Base-by-base conservation (phyloP, 2,797 vertebrate genomes). In the Acanthurus tractus region DNA sequence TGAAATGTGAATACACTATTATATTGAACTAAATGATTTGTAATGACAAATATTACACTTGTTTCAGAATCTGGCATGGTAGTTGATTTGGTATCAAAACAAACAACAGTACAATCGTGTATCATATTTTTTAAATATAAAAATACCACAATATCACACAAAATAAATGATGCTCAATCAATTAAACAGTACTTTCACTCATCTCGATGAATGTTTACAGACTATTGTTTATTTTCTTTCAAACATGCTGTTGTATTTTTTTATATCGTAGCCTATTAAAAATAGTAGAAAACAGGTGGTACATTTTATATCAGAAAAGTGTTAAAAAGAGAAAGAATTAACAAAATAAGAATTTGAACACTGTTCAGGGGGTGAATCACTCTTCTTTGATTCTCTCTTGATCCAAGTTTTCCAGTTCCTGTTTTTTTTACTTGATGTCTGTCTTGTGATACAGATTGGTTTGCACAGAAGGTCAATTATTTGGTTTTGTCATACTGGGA, bases 391-490 rank as follows among this genome's bases (percentile, higher is more conserved):
- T 70, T 23, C 63, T 44, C 15, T 63, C 18, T 54, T n/a, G 25
- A 7, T 77, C 63, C 46, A 86, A 63, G 61, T 29, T 84, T 83
- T 89, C 82, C 59, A 57, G n/a, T 52, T 50, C 15, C 48, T 40
- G 38, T 73, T 23, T 66, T 57, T 68, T 52, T 70, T 69, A 68
- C 40, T 73, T 61, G 55, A 89, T 90, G 82, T 82, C 71, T 86
- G 23, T 76, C 53, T 64, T 70, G 57, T 77, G 74, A 86, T 73
- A 80, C 56, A 62, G 48, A 65, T 48, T 61, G 56, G 79, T 79
- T 86, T 79, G 65, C 54, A 53, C 57, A 54, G 55, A 67, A 70
- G 86, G 82, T 89, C 84, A 88, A 76, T 82, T 78, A 76, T n/a
- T 72, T 66, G 69, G 79, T 4, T 82, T 83, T 76, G 74, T 87